Conservation (phyloP, 2,888 invertebrate species). For the Tetrapedia diversipes region DNA sequence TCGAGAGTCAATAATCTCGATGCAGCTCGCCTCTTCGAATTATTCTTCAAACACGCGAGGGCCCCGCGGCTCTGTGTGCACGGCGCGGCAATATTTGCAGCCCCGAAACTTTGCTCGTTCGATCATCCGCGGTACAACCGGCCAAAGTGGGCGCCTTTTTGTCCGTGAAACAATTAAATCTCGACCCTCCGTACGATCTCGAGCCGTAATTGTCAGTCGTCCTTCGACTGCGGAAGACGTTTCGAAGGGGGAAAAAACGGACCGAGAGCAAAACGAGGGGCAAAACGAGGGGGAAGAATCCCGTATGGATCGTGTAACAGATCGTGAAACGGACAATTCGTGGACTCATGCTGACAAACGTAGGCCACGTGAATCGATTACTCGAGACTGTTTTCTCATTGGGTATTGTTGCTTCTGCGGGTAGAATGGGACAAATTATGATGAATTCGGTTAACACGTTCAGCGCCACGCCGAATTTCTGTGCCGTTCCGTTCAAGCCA, state of each 20-base stretch:
- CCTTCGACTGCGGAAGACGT: neutral
- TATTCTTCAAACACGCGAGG: conserved; percentile 53
- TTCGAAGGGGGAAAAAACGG: neutral
- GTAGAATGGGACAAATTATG: no score
- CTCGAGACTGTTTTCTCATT: neutral
- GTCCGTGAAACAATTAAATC: conserved; percentile 50
- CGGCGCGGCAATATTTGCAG: conserved; percentile 51
- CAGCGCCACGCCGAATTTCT: no score
- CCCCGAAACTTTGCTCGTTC: conserved; percentile 50
- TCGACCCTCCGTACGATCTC: conserved; percentile 19
- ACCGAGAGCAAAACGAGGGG: neutral
- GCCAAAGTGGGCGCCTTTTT: conserved; percentile 32
- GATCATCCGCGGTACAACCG: conserved; percentile 18
- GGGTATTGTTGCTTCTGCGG: no score
- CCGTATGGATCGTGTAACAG: neutral
- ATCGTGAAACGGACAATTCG: conserved; percentile 25
- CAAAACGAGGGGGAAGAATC: neutral
- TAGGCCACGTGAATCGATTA: neutral
- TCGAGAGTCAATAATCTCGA: conserved; percentile 62
- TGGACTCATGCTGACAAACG: conserved; percentile 5
- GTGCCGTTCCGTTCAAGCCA: no score
- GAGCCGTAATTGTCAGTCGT: conserved; percentile 43
- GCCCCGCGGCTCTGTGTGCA: conserved; percentile 39
- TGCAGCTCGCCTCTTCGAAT: conserved; percentile 46
- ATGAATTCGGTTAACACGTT: no score